Base-by-base conservation (phyloP, 2,113 vertebrate genomes). In the Pygoscelis adeliae region DNA sequence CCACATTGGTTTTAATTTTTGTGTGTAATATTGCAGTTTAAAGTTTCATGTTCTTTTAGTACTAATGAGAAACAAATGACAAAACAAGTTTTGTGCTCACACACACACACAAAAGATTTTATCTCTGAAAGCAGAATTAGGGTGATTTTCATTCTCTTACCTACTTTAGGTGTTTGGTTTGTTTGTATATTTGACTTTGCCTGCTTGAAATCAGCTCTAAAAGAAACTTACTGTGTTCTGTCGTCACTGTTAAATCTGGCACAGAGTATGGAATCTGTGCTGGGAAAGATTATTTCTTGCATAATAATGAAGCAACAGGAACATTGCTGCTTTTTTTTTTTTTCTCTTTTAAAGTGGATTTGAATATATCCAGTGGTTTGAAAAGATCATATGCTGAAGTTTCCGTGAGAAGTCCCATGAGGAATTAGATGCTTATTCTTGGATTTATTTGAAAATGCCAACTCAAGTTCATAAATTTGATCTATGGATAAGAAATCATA, bases 301-400 rank as follows among this genome's bases (percentile, higher is more conserved):
- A 94, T 89, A 91, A 95, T 87, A 95, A 80, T 92, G 79, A 73
- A 90, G 76, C 59, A 86, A 70, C 72, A 32, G 49, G 92, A 95
- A 89, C 86, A 56, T 27, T 96, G 73, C 14, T 94, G 79, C 42
- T 42, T 42, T 67, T n/a, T 92, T 82, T 94, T 89, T 46, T 14
- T 13, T 5, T 9, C 58, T 81, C 52, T 89, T 96, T 93, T 56
- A 80, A 90, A 97, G 36, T 89, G 85, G 95, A 95, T 20, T 95
- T 97, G 94, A 73, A 81, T 96, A 91, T 76, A 98, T 44, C 40
- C 53, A 65, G 42, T 65, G 61, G 61, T 65, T 91, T 90, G 27
- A 94, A 95, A 97, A 97, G 71, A 94, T 95, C 86, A 81, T 26
- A 8, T 6, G 2, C 40, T 78, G 42, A 79, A 74, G n/a, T 81